Evolutionary conservation across 2,888 invertebrate genomes (phyloP).

Genomic region (Caenorhabditis sp.): DNA sequence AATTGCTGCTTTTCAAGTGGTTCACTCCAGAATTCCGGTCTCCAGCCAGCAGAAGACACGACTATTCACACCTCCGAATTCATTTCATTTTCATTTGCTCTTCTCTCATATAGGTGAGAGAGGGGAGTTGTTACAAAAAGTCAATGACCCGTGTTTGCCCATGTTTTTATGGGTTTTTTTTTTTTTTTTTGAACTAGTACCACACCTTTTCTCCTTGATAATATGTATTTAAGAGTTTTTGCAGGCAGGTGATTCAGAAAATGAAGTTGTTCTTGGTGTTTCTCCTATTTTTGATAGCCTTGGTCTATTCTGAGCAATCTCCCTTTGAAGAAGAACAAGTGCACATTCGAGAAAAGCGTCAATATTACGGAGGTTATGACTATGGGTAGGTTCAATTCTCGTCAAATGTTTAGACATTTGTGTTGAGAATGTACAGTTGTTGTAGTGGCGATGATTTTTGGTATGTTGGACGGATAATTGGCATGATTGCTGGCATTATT

Average conservation of each 20-base stretch:
- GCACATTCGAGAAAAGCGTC: constrained; percentile 33
- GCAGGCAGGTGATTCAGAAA: not conserved
- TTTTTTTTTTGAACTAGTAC: not conserved
- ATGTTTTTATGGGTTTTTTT: not conserved
- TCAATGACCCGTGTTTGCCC: not conserved
- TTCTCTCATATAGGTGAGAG: not conserved
- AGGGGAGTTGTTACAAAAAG: not conserved
- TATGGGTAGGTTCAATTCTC: constrained; percentile 39
- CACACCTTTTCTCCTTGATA: not conserved
- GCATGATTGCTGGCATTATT: constrained; percentile 62
- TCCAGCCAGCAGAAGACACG: not conserved
- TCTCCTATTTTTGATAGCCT: not conserved
- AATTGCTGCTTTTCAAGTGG: not conserved
- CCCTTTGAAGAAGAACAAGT: not conserved
- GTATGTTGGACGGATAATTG: constrained; percentile 69
- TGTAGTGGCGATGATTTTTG: constrained; percentile 63
- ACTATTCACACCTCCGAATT: not conserved
- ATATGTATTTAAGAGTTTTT: not conserved
- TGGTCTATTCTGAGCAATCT: not conserved
- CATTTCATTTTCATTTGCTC: not conserved
- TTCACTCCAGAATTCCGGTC: not conserved
- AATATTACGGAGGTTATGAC: constrained; percentile 54
- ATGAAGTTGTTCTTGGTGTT: not conserved
- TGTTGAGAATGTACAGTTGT: constrained; percentile 15
- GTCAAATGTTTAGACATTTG: not conserved